Percentiles rank a stretch among this genome's conserved stretches.
Evolutionary conservation across 2,888 invertebrate species (phyloP).

Genomic region (Cephus spinipes): DNA sequence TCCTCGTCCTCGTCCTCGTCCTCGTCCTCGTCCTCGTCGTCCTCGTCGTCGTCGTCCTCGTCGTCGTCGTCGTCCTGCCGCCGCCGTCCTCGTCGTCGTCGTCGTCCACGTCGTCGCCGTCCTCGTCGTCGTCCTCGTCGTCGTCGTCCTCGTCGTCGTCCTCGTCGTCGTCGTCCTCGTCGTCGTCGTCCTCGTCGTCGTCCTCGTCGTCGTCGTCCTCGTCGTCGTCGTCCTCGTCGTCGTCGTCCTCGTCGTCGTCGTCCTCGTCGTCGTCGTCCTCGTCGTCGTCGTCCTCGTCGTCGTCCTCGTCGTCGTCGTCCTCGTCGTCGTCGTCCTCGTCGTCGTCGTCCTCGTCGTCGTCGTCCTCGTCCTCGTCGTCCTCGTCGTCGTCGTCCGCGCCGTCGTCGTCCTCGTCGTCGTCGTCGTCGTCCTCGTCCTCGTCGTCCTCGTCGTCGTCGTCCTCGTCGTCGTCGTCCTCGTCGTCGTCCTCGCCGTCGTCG

Average conservation of each 20-base stretch:
- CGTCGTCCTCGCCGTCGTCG: slow-evolving; percentile 1
- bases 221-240: slow-evolving; percentile 65
- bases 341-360: neutral
- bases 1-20: neutral
- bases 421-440: too few species aligned
- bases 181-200: neutral
- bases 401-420: neutral
- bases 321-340: slow-evolving; percentile 1
- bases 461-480: neutral
- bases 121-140: neutral
- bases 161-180: neutral
- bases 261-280: slow-evolving; percentile 74
- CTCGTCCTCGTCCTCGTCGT: neutral
- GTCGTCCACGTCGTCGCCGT: too few species aligned
- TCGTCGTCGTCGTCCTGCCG: slow-evolving; percentile 1
- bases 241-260: slow-evolving; percentile 73
- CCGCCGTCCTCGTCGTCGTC: too few species aligned
- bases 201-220: slow-evolving; percentile 47
- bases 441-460: neutral
- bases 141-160: neutral
- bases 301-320: neutral
- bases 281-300: slow-evolving; percentile 50
- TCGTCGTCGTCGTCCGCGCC: neutral
- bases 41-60: neutral
- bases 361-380: neutral